phyloP scores from a whole-genome alignment of 2,797 vertebrate species.

The Peromyscus eremicus region DNA sequence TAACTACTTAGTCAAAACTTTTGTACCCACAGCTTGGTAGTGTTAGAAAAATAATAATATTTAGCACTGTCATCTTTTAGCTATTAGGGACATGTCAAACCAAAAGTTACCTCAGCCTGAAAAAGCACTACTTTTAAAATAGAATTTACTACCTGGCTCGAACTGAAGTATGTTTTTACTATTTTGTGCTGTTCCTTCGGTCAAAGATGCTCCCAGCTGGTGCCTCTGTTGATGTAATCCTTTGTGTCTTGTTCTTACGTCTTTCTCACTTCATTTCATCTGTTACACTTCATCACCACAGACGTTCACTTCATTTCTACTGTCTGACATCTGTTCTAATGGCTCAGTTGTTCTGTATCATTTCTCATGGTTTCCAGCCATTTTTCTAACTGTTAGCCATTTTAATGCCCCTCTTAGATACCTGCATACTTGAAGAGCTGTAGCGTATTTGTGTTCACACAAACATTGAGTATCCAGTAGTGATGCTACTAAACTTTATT shows the following conservation, averaged over 20 bases:
- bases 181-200: not conserved
- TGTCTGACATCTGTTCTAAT: not conserved
- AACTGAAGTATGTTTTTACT: not conserved
- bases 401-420: not conserved
- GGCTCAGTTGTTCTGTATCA: not conserved
- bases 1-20: not conserved
- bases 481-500: conserved; percentile 3
- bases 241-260: not conserved
- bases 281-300: not conserved
- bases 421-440: not conserved
- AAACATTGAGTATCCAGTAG: not conserved
- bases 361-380: not conserved
- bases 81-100: not conserved
- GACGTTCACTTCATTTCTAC: not conserved
- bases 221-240: too few relatives aligned
- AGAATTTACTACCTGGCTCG: not conserved
- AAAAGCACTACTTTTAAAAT: not conserved
- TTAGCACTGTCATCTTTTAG: not conserved
- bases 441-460: not conserved
- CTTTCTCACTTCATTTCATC: not conserved
- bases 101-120: not conserved
- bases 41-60: not conserved
- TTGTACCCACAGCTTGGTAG: not conserved
- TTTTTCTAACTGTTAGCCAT: not conserved
- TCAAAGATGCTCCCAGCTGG: not conserved